phyloP scores from a whole-genome alignment of 2,113 vertebrate species.

The Eptesicus fuscus region DNA sequence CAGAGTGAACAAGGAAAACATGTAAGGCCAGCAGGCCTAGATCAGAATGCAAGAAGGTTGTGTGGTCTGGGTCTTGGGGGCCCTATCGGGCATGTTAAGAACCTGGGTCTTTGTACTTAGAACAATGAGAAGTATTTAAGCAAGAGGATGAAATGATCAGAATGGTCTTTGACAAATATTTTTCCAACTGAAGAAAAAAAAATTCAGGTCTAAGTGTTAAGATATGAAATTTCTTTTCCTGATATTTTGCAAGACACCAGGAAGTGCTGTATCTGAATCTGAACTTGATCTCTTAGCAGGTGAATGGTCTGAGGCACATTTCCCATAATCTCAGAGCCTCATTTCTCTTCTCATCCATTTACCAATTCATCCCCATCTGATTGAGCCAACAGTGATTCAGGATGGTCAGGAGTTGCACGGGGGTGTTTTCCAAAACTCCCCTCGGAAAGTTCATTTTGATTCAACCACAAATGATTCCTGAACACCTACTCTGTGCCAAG shows the following conservation, averaged over 20 bases:
- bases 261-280: accelerated
- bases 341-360: background rate
- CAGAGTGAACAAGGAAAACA: accelerated
- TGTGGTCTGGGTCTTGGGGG: background rate
- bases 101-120: background rate
- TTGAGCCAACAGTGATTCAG: background rate
- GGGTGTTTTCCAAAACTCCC: background rate
- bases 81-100: too few relatives aligned
- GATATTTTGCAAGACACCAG: accelerated
- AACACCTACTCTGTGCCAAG: background rate
- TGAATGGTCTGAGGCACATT: too few relatives aligned
- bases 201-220: background rate
- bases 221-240: too few relatives aligned
- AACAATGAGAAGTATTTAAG: background rate
- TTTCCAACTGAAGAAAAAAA: background rate
- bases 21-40: accelerated
- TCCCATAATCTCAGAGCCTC: background rate
- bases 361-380: background rate
- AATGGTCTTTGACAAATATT: background rate
- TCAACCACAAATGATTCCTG: background rate
- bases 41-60: accelerated
- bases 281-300: accelerated
- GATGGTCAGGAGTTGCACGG: background rate
- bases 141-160: accelerated
- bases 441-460: background rate